Conservation (phyloP, 2,797 vertebrate species). For the Alca torda region DNA sequence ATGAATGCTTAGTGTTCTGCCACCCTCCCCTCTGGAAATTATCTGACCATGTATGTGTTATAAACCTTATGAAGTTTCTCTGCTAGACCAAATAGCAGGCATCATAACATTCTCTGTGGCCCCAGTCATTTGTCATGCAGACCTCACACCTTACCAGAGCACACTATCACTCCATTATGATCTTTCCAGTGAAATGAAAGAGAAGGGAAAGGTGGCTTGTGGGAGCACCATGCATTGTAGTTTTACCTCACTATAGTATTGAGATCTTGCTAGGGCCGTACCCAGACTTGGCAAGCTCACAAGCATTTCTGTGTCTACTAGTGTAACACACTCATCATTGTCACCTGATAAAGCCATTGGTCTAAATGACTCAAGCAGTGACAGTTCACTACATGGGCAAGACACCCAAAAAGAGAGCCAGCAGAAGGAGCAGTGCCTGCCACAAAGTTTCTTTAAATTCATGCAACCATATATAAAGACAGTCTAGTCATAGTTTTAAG, state of each 20-base stretch:
- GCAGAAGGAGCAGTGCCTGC: not conserved
- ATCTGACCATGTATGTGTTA: not conserved
- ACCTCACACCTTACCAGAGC: not conserved
- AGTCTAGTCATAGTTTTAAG: not conserved
- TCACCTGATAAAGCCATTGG: not conserved
- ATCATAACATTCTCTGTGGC: not conserved
- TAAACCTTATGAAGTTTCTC: not conserved
- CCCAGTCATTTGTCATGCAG: not conserved
- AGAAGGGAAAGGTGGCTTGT: not conserved
- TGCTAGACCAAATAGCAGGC: not conserved
- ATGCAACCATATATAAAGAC: not conserved
- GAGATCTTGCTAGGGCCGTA: not conserved
- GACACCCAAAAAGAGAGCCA: not conserved
- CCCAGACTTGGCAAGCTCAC: not conserved
- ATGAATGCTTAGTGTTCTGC: not conserved
- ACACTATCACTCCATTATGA: not conserved
- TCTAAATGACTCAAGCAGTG: not conserved
- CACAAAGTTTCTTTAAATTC: not conserved
- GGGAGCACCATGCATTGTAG: fast-evolving
- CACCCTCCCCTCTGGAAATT: not conserved
- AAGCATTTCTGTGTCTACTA: not conserved
- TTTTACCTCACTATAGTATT: not conserved
- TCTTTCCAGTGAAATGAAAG: not conserved
- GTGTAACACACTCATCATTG: not conserved
- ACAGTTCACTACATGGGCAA: not conserved